Conservation (phyloP, 1,140 invertebrate genomes). For the Monomorium pharaonis region DNA sequence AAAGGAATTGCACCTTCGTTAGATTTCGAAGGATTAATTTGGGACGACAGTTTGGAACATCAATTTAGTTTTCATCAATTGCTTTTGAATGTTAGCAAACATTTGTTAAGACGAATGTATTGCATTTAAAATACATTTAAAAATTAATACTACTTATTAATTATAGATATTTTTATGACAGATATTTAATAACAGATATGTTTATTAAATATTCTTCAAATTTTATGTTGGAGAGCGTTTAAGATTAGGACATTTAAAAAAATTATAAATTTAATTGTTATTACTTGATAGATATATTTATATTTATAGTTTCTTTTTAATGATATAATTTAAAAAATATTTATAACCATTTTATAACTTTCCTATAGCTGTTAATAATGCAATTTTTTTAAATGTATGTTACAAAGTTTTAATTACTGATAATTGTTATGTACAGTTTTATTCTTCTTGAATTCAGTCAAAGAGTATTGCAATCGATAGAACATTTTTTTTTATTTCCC, state of each 20-base stretch:
- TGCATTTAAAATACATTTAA: not conserved
- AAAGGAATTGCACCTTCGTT: slow-evolving; percentile 51
- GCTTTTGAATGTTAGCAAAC: not conserved
- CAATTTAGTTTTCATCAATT: slow-evolving; percentile 44
- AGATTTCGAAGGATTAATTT: slow-evolving; percentile 52
- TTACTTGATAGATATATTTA: not conserved
- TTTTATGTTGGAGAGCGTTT: not conserved
- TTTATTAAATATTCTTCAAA: not conserved
- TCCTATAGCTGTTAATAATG: not conserved
- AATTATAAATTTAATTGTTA: not conserved
- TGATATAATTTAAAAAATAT: not conserved
- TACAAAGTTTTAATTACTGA: not conserved
- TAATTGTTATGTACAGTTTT: not conserved
- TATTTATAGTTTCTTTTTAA: not conserved
- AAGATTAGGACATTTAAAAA: not conserved
- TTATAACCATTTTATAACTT: not conserved
- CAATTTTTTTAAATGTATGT: not conserved
- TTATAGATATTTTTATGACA: slow-evolving; percentile 3
- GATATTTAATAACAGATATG: not conserved
- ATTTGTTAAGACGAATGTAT: not conserved
- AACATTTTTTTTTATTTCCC: slow-evolving; percentile 40
- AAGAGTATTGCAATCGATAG: not conserved
- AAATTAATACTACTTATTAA: not conserved
- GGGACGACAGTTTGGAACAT: slow-evolving; percentile 14
- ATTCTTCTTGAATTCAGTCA: not conserved